A percentile compares a stretch with the other conserved stretches of the same genome.
These are phyloP conservation scores for Leptoclinus maculatus DNA, from an alignment of 2,797 vertebrate species.

Conservation along the genomic window DNA sequence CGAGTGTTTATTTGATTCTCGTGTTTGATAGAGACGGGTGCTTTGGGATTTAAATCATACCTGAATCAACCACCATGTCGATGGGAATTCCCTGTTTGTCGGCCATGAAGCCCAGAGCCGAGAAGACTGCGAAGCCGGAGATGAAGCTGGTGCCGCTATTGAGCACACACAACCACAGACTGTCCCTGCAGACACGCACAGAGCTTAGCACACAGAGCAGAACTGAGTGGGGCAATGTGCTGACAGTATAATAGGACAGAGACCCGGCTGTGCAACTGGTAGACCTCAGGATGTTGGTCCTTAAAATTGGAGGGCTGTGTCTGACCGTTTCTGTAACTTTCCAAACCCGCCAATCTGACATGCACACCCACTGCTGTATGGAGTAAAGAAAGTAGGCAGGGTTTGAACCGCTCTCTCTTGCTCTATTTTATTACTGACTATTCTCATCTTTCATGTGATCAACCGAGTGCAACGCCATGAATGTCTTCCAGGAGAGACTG, in stretches of 20 bases:
- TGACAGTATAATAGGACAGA: no score
- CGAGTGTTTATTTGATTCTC: background rate
- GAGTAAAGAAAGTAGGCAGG: no score
- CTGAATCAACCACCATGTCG: slow-evolving; percentile 72
- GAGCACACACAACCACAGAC: slow-evolving; percentile 71
- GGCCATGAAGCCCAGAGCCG: slow-evolving; percentile 77
- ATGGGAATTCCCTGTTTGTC: slow-evolving; percentile 67
- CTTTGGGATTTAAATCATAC: slow-evolving; percentile 37
- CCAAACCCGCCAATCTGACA: no score
- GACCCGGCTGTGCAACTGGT: background rate
- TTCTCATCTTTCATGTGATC: no score
- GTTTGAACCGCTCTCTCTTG: no score
- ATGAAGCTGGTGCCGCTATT: slow-evolving; percentile 78
- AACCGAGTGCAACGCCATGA: no score
- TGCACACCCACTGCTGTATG: no score
- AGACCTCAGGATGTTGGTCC: background rate
- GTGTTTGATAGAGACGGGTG: no score
- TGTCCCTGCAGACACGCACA: slow-evolving; percentile 54
- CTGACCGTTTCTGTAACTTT: no score
- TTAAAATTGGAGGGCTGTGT: no score
- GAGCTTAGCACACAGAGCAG: background rate
- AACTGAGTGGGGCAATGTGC: background rate
- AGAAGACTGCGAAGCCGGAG: slow-evolving; percentile 78
- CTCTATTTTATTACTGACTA: no score
- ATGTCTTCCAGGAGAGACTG: no score